Conservation (phyloP, 2,888 invertebrate species). For the Terebella lapidaria region DNA sequence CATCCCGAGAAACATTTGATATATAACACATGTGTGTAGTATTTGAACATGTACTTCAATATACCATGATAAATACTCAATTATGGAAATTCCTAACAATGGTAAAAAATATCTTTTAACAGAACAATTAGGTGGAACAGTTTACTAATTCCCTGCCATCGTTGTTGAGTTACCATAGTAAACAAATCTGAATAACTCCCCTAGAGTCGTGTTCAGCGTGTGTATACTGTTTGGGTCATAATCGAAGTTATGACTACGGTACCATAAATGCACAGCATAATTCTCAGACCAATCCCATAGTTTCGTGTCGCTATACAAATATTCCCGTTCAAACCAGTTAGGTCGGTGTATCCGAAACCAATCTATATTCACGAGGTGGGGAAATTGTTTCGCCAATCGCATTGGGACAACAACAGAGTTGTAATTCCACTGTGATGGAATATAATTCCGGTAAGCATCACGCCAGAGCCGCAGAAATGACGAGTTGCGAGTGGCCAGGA, state of each 20-base stretch:
- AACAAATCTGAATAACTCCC: slow-evolving; percentile 24
- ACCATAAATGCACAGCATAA: slow-evolving; percentile 26
- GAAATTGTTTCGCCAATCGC: slow-evolving; percentile 17
- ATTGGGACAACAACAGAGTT: slow-evolving; percentile 21
- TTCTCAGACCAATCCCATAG: slow-evolving; percentile 26
- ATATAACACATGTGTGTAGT: no score
- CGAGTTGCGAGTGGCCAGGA: slow-evolving; percentile 31
- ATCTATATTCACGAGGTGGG: slow-evolving; percentile 22
- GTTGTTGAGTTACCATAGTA: slow-evolving; percentile 16
- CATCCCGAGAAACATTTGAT: no score
- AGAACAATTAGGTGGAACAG: background rate
- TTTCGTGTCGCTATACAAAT: slow-evolving; percentile 17
- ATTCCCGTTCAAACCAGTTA: slow-evolving; percentile 23
- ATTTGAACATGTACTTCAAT: background rate
- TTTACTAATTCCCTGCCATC: background rate
- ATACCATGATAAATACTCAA: background rate
- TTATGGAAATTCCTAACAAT: background rate
- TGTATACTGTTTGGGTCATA: slow-evolving; percentile 19
- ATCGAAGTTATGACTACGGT: slow-evolving; percentile 16
- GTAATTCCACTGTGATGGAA: slow-evolving; percentile 20
- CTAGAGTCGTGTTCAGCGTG: slow-evolving; percentile 23
- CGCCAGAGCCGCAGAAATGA: slow-evolving; percentile 35
- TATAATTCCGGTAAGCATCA: slow-evolving; percentile 26
- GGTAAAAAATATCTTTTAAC: background rate
- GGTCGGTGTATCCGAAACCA: slow-evolving; percentile 24